Evolutionary conservation across 2,113 vertebrate genomes (phyloP).

Genomic region (Brienomyrus brachyistius): DNA sequence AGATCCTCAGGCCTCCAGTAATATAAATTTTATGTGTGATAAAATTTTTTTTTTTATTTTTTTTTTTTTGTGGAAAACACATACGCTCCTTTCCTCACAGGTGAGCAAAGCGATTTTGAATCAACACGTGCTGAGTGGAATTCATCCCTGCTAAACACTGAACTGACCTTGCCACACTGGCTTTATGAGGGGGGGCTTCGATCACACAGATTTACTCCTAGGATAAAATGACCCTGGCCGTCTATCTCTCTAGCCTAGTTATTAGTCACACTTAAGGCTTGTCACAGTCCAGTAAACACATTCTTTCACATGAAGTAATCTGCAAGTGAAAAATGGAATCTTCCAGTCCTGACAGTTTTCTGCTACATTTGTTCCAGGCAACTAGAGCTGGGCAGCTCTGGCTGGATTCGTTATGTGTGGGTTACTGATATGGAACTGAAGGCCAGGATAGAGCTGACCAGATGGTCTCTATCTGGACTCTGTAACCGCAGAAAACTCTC

Average conservation of each 20-base stretch:
- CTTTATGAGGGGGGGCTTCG: background rate
- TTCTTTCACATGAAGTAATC: background rate
- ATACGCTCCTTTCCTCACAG: background rate
- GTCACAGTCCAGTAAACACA: slow-evolving; percentile 8
- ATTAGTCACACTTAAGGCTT: background rate
- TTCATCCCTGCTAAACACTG: background rate
- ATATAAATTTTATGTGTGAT: background rate
- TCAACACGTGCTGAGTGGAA: background rate
- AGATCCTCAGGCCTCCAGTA: background rate
- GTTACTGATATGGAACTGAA: slow-evolving; percentile 4
- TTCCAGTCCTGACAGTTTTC: background rate
- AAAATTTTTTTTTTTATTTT: no score
- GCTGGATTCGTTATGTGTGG: background rate
- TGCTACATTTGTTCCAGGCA: background rate
- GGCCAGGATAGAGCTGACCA: background rate
- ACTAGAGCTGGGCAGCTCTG: background rate
- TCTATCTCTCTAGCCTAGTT: background rate
- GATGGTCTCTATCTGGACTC: background rate
- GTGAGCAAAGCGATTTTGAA: background rate
- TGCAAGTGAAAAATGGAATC: slow-evolving; percentile 13
- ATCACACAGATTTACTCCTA: background rate
- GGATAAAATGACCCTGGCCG: background rate
- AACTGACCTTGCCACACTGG: background rate
- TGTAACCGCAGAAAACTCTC: background rate
- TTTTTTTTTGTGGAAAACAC: background rate